A percentile compares a stretch with the other conserved stretches of the same genome.
Conservation (phyloP, 2,797 vertebrate genomes). For the Takifugu rubripes region DNA sequence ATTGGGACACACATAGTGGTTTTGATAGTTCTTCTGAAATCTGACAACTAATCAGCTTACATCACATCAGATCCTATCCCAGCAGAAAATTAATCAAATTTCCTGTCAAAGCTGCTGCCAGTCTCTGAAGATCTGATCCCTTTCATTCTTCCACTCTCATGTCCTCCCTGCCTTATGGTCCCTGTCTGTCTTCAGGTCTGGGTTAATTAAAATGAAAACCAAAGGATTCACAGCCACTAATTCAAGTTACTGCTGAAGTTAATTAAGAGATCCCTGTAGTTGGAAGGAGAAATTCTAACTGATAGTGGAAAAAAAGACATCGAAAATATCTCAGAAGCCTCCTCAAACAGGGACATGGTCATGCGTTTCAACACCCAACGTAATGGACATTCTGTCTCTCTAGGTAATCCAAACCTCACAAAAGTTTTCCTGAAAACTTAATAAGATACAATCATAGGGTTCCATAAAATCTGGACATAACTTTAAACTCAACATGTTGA, state of each 20-base stretch:
- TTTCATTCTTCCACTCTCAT: slow-evolving; percentile 56
- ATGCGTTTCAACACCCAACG: not conserved
- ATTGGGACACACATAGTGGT: slow-evolving; percentile 46
- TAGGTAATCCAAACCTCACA: not conserved
- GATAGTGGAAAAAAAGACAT: slow-evolving; percentile 12
- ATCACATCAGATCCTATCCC: slow-evolving; percentile 74
- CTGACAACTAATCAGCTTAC: slow-evolving; percentile 72
- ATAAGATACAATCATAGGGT: too few species aligned
- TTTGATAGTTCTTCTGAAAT: slow-evolving; percentile 53
- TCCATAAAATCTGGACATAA: too few species aligned
- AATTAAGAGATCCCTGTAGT: slow-evolving; percentile 57
- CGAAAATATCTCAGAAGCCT: slow-evolving; percentile 10
- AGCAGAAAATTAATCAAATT: slow-evolving; percentile 75
- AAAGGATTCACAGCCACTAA: slow-evolving; percentile 69
- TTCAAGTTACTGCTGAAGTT: slow-evolving; percentile 64
- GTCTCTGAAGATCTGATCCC: slow-evolving; percentile 76
- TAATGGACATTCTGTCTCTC: not conserved
- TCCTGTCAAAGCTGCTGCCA: slow-evolving; percentile 75
- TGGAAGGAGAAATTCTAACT: slow-evolving; percentile 45
- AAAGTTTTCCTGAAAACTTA: too few species aligned
- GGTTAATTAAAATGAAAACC: slow-evolving; percentile 74
- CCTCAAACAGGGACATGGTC: slow-evolving; percentile 4
- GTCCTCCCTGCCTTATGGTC: slow-evolving; percentile 42
- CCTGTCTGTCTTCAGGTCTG: slow-evolving; percentile 55
- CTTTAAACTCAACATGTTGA: too few species aligned